Conservation (phyloP, 92 coral and sea anemone genomes). For the Phymanthus crucifer region DNA sequence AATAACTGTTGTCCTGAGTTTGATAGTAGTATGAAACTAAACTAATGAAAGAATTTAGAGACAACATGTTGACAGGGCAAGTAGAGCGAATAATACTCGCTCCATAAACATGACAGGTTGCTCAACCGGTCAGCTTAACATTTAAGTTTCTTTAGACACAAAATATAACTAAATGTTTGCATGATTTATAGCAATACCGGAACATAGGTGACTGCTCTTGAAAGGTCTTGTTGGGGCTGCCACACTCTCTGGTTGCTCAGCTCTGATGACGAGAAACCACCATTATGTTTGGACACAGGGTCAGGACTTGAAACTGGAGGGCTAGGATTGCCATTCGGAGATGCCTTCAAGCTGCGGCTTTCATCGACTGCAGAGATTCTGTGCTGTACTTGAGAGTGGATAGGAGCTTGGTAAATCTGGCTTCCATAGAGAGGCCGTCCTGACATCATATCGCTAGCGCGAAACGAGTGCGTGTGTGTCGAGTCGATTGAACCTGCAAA, state of each 20-base stretch:
- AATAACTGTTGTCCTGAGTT: constrained; percentile 5
- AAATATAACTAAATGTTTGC: constrained; percentile 25
- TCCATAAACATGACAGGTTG: constrained; percentile 11
- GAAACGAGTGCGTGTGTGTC: constrained; percentile 88
- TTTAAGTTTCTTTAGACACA: constrained; percentile 5
- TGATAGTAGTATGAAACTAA: not conserved
- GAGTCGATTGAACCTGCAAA: constrained; percentile 82
- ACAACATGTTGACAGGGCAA: constrained; percentile 30
- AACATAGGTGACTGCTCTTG: constrained; percentile 93
- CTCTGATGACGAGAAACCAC: constrained; percentile 78
- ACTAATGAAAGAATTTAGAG: not conserved
- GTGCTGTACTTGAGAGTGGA: constrained; percentile 83
- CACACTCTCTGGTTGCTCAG: constrained; percentile 87
- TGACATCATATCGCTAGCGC: constrained; percentile 82
- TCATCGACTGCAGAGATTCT: constrained; percentile 93
- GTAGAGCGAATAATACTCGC: constrained; percentile 7
- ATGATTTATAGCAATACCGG: constrained; percentile 91
- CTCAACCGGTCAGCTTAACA: not conserved
- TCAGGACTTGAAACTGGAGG: constrained; percentile 87
- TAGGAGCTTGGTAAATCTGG: constrained; percentile 72
- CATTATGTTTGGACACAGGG: constrained; percentile 58
- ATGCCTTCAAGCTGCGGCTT: constrained; percentile 68
- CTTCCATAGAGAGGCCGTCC: constrained; percentile 88
- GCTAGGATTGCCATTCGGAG: constrained; percentile 75
- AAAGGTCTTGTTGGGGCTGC: constrained; percentile 98